These are phyloP conservation scores for Drosophila testacea DNA, from an alignment of 2,888 invertebrate genomes.

Conservation along the genomic window DNA sequence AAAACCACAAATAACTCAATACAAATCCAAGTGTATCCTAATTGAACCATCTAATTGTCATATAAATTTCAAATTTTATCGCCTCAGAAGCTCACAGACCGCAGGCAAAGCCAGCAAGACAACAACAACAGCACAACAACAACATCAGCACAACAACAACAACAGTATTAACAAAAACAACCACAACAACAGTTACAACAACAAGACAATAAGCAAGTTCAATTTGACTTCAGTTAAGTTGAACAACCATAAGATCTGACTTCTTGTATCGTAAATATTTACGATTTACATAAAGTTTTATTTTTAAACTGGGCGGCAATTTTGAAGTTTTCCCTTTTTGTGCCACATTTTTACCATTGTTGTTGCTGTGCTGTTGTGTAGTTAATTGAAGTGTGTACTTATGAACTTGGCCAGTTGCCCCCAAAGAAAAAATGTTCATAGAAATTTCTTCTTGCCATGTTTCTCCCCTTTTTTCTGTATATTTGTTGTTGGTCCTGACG, in stretches of 20 bases:
- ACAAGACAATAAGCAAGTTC: constrained; percentile 35
- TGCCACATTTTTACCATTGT: not conserved
- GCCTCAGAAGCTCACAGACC: constrained; percentile 35
- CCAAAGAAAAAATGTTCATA: constrained; percentile 4
- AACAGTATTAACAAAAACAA: constrained; percentile 16
- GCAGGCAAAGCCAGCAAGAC: constrained; percentile 29
- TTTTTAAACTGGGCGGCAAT: constrained; percentile 33
- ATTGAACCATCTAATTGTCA: constrained; percentile 67
- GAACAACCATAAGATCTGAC: constrained; percentile 30
- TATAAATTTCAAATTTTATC: constrained; percentile 67
- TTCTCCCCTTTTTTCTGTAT: not conserved
- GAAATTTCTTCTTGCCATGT: not conserved
- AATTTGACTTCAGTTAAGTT: constrained; percentile 42
- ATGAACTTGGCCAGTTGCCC: constrained; percentile 49
- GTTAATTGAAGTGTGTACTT: constrained; percentile 75
- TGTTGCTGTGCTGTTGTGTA: constrained; percentile 21
- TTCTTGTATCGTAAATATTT: constrained; percentile 52
- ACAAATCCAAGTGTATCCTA: constrained; percentile 52
- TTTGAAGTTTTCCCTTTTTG: constrained; percentile 30
- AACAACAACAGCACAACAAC: constrained; percentile 7
- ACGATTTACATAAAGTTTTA: constrained; percentile 67
- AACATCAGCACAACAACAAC: constrained; percentile 2
- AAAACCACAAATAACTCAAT: constrained; percentile 44
- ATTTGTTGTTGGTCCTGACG: not conserved
- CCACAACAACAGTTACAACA: constrained; percentile 12